Base-by-base conservation (phyloP, 2,797 vertebrate genomes). In the Merluccius polli region DNA sequence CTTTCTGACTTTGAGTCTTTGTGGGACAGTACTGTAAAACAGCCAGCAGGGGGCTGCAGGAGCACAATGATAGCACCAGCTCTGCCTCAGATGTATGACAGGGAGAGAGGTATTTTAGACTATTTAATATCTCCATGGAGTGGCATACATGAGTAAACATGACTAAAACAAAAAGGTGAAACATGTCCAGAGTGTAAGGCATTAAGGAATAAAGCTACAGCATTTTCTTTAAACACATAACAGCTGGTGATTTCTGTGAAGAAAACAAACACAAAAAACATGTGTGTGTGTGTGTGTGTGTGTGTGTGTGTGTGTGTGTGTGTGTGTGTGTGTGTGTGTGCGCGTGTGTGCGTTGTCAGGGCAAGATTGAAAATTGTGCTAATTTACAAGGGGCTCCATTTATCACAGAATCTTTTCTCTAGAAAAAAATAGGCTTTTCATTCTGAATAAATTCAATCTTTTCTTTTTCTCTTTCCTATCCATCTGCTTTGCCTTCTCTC, bases 31-130 rank as follows among this genome's bases (percentile, higher is more conserved):
- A 68, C 78, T 69, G 41, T 18, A 7, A 21, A 16, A 6, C 69
- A 0, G 65, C 85, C 93, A 92, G 83, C 78, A 93, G 92, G 81
- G 85, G 87, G 85, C 77, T 78, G 81, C 63, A 80, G 72, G 30
- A 35, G 48, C 73, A 69, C 5, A 76, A 44, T 30, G 72, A 85
- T 68, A 16, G 70, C 77, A 44, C 30, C 63, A n/a, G 29, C 69
- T 74, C 79, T 31, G 48, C 52, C 68, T 69, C 31, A n/a, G 3
- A 15, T 31, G n/a, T 36, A 15, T n/a, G 70, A 70, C 69, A n/a
- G 68, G 30, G 30, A 30, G 32, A 32, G 7, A 18, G n/a, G 31
- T 70, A 70, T 35, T 24, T 4, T n/a, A 65, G 52, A 24, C 52
- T 27, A 24, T 27, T 63, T 63, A 24, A 10, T 27, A 63, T 63